Conservation (phyloP, 2,888 invertebrate genomes). For the Lycocerus yunnanus region DNA sequence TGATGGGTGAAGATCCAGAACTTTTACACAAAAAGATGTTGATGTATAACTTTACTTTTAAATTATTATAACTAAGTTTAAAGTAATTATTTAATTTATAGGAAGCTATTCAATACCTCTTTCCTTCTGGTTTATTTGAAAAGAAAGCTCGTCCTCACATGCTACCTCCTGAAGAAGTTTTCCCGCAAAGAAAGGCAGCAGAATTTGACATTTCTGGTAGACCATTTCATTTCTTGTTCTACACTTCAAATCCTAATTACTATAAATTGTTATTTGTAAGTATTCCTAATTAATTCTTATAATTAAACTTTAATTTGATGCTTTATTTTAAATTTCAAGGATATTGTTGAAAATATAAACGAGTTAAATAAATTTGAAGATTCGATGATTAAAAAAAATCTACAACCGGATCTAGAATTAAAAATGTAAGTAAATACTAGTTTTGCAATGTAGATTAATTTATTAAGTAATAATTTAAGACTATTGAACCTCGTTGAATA, state of each 20-base stretch:
- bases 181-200: constrained; percentile 81
- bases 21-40: constrained; percentile 85
- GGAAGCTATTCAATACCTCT: constrained; percentile 90
- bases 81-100: constrained; percentile 51
- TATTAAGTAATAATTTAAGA: neutral
- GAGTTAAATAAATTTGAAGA: constrained; percentile 73
- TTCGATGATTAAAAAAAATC: constrained; percentile 66
- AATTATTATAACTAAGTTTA: constrained; percentile 25
- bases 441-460: neutral
- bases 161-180: constrained; percentile 88
- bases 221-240: constrained; percentile 90
- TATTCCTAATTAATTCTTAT: constrained; percentile 23
- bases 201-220: constrained; percentile 90
- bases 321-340: constrained; percentile 54
- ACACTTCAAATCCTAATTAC: constrained; percentile 86
- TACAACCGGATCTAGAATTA: constrained; percentile 63
- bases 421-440: constrained; percentile 57
- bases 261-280: constrained; percentile 81
- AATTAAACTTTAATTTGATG: neutral
- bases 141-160: constrained; percentile 85
- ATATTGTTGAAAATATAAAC: constrained; percentile 71
- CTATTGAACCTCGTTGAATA: too few relatives aligned
- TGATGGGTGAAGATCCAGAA: constrained; percentile 97
- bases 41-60: constrained; percentile 66
- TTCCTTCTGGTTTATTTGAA: constrained; percentile 92